Evolutionary conservation across 2,797 vertebrate genomes (phyloP).

Genomic region (Netta rufina): DNA sequence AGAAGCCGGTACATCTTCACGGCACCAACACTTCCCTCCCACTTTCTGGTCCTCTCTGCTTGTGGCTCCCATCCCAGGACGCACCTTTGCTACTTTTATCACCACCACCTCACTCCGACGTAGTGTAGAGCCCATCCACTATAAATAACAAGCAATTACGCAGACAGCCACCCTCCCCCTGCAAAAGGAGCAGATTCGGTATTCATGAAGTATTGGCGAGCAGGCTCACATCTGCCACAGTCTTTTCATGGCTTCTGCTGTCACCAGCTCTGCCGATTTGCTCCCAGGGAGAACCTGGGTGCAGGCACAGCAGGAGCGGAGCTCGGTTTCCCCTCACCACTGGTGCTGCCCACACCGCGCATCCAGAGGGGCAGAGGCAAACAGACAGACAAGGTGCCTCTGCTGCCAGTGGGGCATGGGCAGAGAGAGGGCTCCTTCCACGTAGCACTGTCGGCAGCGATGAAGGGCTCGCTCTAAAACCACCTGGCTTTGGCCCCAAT

Average conservation of each 20-base stretch:
- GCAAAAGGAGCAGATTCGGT: not conserved
- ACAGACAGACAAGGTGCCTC: constrained; percentile 10
- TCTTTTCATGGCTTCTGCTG: constrained; percentile 45
- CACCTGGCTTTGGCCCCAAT: not conserved
- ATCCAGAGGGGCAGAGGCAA: not conserved
- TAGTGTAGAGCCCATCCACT: not conserved
- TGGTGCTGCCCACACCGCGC: not conserved
- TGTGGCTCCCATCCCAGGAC: not conserved
- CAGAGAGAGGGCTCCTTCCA: not conserved
- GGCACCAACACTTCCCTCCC: not conserved
- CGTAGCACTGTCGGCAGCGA: not conserved
- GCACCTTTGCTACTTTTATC: not conserved
- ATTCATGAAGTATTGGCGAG: constrained; percentile 19
- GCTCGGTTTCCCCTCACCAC: too few species aligned
- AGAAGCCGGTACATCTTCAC: not conserved
- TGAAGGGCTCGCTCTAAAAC: not conserved
- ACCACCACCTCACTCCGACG: not conserved
- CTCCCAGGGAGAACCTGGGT: constrained; percentile 15
- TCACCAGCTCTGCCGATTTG: constrained; percentile 29
- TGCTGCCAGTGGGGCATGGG: not conserved
- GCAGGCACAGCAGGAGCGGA: not conserved
- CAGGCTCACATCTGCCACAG: constrained; percentile 32
- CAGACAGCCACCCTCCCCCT: not conserved
- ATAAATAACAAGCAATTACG: not conserved
- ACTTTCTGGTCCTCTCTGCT: not conserved